phyloP scores from a whole-genome alignment of 2,113 vertebrate species.

The Jacana jacana region DNA sequence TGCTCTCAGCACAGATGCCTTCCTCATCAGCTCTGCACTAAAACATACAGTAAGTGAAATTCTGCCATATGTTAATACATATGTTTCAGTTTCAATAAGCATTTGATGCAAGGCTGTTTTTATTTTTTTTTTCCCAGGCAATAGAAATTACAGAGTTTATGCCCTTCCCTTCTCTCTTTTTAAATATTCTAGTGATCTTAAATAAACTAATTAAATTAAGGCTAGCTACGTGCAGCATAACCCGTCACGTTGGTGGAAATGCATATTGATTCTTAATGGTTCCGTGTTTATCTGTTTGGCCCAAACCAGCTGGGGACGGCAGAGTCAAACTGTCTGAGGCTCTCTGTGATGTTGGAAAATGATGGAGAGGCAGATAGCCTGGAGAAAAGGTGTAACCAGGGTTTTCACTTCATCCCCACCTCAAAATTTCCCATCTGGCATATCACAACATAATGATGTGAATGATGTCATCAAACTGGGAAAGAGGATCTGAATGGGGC shows the following conservation, averaged over 20 bases:
- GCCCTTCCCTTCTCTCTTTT: constrained; percentile 40
- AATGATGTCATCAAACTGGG: constrained; percentile 62
- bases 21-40: constrained; percentile 70
- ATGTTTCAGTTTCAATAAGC: constrained; percentile 80
- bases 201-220: constrained; percentile 60
- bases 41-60: constrained; percentile 76
- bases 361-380: constrained; percentile 58
- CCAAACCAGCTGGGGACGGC: constrained; percentile 24
- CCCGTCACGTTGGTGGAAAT: constrained; percentile 39
- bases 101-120: constrained; percentile 62
- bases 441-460: constrained; percentile 62
- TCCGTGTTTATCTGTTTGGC: constrained; percentile 29
- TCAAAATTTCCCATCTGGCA: constrained; percentile 68
- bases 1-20: constrained; percentile 72
- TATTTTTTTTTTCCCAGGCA: constrained; percentile 43
- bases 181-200: constrained; percentile 56
- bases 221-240: constrained; percentile 20
- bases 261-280: not conserved
- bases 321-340: constrained; percentile 54
- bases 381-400: constrained; percentile 42
- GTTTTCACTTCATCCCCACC: constrained; percentile 67
- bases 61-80: constrained; percentile 80
- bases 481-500: constrained; percentile 29
- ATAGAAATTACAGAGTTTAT: constrained; percentile 48
- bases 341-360: constrained; percentile 57